Evolutionary conservation across 2,113 vertebrate genomes (phyloP).

Genomic region (Oenanthe melanoleuca): DNA sequence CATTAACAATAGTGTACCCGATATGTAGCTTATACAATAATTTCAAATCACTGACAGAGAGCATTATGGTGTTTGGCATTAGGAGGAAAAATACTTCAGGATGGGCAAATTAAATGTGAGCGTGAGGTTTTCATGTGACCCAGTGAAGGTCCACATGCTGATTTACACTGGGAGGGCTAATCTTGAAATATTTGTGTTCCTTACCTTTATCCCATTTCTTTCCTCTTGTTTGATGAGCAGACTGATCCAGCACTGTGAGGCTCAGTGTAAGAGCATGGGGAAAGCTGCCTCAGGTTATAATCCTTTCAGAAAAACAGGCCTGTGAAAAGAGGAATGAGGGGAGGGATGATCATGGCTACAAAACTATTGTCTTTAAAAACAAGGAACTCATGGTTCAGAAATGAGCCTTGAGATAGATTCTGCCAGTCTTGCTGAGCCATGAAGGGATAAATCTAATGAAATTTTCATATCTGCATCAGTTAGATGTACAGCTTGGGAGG

Average conservation of each 20-base stretch:
- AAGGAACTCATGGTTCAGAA: background rate
- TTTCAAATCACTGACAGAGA: constrained; percentile 85
- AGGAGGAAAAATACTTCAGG: constrained; percentile 78
- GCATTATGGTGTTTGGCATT: constrained; percentile 80
- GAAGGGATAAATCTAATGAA: background rate
- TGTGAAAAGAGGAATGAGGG: background rate
- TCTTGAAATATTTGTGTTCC: constrained; percentile 50
- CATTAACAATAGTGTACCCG: constrained; percentile 87
- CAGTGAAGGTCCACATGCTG: constrained; percentile 44
- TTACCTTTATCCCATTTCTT: constrained; percentile 61
- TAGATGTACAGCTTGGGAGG: background rate
- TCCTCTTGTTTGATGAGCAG: constrained; percentile 47
- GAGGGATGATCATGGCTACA: background rate
- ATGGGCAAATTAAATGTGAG: constrained; percentile 80
- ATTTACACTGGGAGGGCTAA: constrained; percentile 69
- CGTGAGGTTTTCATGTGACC: constrained; percentile 70
- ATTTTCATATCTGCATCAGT: background rate
- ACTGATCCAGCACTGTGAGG: background rate
- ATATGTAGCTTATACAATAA: constrained; percentile 80
- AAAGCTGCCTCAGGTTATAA: background rate
- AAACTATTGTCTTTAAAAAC: background rate
- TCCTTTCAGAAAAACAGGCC: background rate
- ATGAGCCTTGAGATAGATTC: background rate
- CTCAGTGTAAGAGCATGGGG: background rate
- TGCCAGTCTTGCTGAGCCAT: background rate